Percentiles rank a stretch among this genome's conserved stretches.
phyloP scores from a whole-genome alignment of 2,797 vertebrate genomes.

The Falco biarmicus region DNA sequence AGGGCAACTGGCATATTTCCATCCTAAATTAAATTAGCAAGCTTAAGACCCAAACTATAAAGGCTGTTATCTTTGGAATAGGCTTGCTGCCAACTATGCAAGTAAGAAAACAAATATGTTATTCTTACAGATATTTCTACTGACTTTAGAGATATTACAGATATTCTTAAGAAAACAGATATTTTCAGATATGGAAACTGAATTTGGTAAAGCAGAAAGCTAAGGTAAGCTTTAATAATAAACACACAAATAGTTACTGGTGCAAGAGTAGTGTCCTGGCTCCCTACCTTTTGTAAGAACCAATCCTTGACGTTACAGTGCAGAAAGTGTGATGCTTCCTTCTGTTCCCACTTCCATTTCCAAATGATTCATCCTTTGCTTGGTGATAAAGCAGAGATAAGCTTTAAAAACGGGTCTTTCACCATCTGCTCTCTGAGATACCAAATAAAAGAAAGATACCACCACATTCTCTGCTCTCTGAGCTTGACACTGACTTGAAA shows the following conservation, averaged over 20 bases:
- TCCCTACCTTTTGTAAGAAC: not conserved
- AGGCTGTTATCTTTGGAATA: not conserved
- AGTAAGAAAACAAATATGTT: not conserved
- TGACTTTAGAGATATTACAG: not conserved
- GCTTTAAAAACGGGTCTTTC: not conserved
- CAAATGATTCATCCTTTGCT: not conserved
- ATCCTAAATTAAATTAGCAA: not conserved
- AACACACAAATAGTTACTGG: not conserved
- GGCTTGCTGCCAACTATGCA: not conserved
- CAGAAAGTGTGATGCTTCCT: not conserved
- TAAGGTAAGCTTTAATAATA: not conserved
- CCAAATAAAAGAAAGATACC: not conserved
- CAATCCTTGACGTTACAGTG: not conserved
- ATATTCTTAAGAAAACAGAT: not conserved
- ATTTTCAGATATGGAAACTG: not conserved
- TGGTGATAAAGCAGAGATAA: not conserved
- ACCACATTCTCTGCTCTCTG: not conserved
- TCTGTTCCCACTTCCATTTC: not conserved
- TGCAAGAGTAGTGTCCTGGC: not conserved
- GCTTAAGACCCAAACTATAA: not conserved
- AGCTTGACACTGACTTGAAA: not conserved
- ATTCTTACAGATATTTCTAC: not conserved
- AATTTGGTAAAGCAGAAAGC: not conserved
- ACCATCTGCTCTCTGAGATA: not conserved
- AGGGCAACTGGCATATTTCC: not conserved